A percentile compares a stretch with the other conserved stretches of the same genome.
Conservation (phyloP, 2,888 invertebrate species). For the Acrocyrtus sp. region DNA sequence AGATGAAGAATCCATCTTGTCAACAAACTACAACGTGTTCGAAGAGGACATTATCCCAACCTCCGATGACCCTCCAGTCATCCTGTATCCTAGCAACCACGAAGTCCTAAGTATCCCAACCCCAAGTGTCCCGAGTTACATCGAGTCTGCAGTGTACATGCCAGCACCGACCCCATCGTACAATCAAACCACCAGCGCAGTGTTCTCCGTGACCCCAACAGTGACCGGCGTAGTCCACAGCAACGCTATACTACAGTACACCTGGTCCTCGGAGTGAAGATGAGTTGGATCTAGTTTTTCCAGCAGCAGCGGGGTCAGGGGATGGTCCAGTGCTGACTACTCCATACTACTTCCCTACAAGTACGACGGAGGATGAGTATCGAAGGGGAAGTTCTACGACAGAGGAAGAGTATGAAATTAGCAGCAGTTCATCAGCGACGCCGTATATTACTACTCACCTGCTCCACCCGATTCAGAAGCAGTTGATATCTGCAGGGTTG, state of each 20-base stretch:
- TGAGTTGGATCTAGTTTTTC: neutral
- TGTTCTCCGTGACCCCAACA: neutral
- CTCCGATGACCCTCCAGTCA: no score
- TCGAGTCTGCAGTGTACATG: no score
- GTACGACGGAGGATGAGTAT: neutral
- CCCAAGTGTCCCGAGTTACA: no score
- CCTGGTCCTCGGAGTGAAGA: no score
- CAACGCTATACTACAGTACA: no score
- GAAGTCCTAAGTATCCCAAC: no score
- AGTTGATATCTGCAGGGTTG: slow-evolving; percentile 4
- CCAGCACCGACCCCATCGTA: neutral
- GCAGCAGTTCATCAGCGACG: neutral
- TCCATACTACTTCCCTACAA: slow-evolving; percentile 3
- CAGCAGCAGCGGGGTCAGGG: neutral
- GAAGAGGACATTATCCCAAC: no score
- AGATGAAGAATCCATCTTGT: neutral
- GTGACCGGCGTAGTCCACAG: no score
- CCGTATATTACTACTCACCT: neutral
- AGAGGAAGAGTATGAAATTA: neutral
- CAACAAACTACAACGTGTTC: neutral
- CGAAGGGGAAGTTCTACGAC: no score
- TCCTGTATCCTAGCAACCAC: no score
- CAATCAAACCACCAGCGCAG: neutral
- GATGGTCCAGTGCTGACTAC: slow-evolving; percentile 13
- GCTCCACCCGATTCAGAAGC: slow-evolving; percentile 24